Percentiles rank a stretch among this genome's conserved stretches.
Conservation (phyloP, 2,888 invertebrate species). For the Panopea generosa region DNA sequence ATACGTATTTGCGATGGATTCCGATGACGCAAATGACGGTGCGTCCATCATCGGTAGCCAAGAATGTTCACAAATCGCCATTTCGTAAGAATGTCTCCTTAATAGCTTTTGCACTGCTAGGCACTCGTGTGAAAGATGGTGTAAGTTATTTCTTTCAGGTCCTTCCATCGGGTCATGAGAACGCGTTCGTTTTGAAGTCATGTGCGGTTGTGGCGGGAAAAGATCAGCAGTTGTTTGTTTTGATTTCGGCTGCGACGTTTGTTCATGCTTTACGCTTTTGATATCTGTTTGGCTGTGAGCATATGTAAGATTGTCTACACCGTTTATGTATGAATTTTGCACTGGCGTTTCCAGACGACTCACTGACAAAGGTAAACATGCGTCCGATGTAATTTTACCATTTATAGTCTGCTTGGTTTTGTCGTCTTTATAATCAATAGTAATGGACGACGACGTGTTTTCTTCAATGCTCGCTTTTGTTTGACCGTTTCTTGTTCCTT, state of each 20-base stretch:
- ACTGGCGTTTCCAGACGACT: background rate
- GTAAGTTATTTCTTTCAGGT: slow-evolving; percentile 1
- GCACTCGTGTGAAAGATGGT: slow-evolving; percentile 44
- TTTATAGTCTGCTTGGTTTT: background rate
- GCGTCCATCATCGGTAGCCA: slow-evolving; percentile 44
- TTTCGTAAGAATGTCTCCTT: slow-evolving; percentile 60
- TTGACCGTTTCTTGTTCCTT: slow-evolving; percentile 10
- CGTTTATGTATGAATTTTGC: slow-evolving; percentile 1
- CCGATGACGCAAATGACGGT: slow-evolving; percentile 37
- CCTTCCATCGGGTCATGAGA: slow-evolving; percentile 8
- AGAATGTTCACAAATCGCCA: slow-evolving; percentile 54
- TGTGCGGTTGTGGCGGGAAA: slow-evolving; percentile 2
- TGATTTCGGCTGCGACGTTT: slow-evolving; percentile 17
- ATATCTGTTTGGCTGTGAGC: slow-evolving; percentile 42
- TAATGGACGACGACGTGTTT: background rate
- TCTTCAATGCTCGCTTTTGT: slow-evolving; percentile 36
- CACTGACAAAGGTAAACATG: background rate
- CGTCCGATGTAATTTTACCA: background rate
- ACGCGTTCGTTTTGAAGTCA: slow-evolving; percentile 12
- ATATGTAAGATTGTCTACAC: slow-evolving; percentile 55
- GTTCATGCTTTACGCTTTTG: slow-evolving; percentile 13
- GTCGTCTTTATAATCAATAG: background rate
- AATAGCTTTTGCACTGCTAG: slow-evolving; percentile 48
- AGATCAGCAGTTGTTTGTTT: slow-evolving; percentile 17
- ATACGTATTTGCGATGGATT: slow-evolving; percentile 35